Base-by-base conservation (phyloP, 2,113 vertebrate genomes). In the Donacobius atricapilla region DNA sequence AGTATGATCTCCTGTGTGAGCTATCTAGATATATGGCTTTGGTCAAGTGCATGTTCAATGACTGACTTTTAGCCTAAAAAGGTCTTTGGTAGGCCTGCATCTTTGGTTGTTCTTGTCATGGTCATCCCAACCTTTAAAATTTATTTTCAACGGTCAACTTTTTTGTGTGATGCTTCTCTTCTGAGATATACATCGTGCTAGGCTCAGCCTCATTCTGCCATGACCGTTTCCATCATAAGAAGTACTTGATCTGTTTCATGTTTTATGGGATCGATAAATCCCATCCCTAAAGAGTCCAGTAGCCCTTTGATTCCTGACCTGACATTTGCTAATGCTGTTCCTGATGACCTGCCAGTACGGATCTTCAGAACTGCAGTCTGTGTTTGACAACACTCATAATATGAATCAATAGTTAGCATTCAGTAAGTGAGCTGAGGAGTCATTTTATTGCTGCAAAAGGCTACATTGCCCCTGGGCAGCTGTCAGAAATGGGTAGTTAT, bases 401-500 rank as follows among this genome's bases (percentile, higher is more conserved):
- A 98, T 97, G 97, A 98, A 98, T 98, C 98, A 98, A 98, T 98
- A 98, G 97, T 98, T 98, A 98, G 97, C 97, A 98, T 98, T 98
- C 98, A 98, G 98, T 98, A 98, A 98, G 98, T 98, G 98, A 98
- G 98, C 98, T 95, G 93, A 95, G 97, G 98, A 98, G 97, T 97
- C 97, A 97, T 98, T 98, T 97, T 97, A 97, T 97, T 97, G 98
- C 98, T 97, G 98, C 97, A 98, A 98, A 98, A 98, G 98, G 98
- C 97, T 98, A 96, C 97, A 92, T 96, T 98, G 99, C 99, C 98
- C 97, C 98, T 97, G 98, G 99, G 98, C 98, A 98, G 97, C 98
- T 99, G 98, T 99, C 98, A 99, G 98, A 98, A 99, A 98, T 98
- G 98, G 98, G 98, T 98, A 98, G 98, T 99, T 98, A 98, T 98